Evolutionary conservation across 2,888 invertebrate genomes (phyloP).

Genomic region (Melinaea menophilus): DNA sequence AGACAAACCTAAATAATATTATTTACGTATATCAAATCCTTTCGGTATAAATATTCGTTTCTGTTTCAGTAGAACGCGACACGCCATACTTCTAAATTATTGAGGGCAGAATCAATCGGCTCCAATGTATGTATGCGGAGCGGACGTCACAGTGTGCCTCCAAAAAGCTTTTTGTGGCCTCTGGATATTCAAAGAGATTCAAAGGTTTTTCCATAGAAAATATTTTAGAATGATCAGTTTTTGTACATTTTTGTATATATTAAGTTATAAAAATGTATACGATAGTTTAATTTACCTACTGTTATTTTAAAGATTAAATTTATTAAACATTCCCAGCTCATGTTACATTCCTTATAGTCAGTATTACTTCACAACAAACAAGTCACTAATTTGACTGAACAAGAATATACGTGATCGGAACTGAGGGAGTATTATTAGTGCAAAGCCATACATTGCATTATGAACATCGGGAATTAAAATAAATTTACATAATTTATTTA

Average conservation of each 20-base stretch:
- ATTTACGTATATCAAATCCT: neutral
- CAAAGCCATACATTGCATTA: neutral
- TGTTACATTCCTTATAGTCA: too few species aligned
- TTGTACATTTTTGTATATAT: neutral
- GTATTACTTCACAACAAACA: too few species aligned
- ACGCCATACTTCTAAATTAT: conserved; percentile 55
- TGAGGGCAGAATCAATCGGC: conserved; percentile 55
- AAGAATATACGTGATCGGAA: neutral
- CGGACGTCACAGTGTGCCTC: conserved; percentile 39
- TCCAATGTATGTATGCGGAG: conserved; percentile 36
- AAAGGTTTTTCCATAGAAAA: conserved; percentile 28
- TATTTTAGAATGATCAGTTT: conserved; percentile 9
- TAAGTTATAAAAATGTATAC: too few species aligned
- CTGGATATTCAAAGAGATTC: conserved; percentile 36
- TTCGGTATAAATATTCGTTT: neutral
- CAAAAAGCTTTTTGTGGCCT: conserved; percentile 46
- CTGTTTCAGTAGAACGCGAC: conserved; percentile 22
- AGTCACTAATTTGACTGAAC: neutral
- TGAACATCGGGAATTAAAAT: neutral
- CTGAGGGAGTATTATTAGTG: neutral
- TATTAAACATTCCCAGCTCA: too few species aligned
- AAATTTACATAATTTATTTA: neutral
- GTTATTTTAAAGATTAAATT: too few species aligned
- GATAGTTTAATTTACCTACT: too few species aligned
- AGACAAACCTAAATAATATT: neutral